Base-by-base conservation (phyloP, 2,797 vertebrate species). In the Ataeniobius toweri region DNA sequence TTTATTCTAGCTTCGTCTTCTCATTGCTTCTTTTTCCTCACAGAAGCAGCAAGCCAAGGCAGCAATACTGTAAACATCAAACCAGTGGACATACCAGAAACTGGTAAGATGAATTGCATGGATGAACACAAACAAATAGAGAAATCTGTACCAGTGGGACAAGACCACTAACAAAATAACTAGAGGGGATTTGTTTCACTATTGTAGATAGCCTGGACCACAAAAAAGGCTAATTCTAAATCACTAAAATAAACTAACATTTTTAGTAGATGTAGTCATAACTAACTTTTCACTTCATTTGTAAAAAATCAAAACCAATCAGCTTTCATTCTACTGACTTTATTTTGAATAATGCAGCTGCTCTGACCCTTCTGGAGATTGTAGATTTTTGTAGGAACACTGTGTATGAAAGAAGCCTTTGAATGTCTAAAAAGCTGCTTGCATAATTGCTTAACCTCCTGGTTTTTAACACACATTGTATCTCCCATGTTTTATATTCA, bases 71-170 rank as follows among this genome's bases (percentile, higher is more conserved):
- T 94, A 88, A 95, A 86, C 63, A 88, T 95, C 0, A 88, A 95
- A 53, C 96, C 96, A 0, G 82, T 97, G 93, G 94, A 95, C 76
- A 92, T 86, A 75, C 95, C 95, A 0, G 91, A 96, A 70, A 94
- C 78, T 39, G 95, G 98, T 99, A 88, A 96, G 97, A 92, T 28
- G 79, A 24, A 53, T 1, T 24, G 22, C 26, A 75, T 14, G n/a
- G 24, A 58, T 58, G 13, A 3, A n/a, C 22, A 13, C n/a, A 58
- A 8, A 58, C 8, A 61, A 61, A 31, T 1, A 36, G 59, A 16
- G 18, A 36, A 14, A 0, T 55, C 18, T 55, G 63, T 4, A 39
- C n/a, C n/a, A 26, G 24, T 26, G 61, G 61, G 16, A 31, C n/a
- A 59, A 59, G 14, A 59, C n/a, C 56, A 26, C 3, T 3, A 26